A percentile compares a stretch with the other conserved stretches of the same genome.
Conservation (phyloP, 2,797 vertebrate genomes). For the Enteromius treurensis region DNA sequence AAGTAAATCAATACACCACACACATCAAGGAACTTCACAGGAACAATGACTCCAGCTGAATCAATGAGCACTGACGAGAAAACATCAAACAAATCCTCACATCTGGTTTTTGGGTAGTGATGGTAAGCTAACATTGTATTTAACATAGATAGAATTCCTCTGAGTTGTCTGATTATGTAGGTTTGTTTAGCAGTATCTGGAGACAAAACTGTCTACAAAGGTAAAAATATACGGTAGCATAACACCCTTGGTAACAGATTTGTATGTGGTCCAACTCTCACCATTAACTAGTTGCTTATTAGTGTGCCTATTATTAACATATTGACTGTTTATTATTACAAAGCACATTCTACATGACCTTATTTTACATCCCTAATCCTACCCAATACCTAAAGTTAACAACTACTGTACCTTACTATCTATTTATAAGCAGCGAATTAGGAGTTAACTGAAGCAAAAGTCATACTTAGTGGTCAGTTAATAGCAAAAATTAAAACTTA, state of each 20-base stretch:
- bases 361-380: background rate
- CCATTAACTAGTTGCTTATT: background rate
- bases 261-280: background rate
- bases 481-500: background rate
- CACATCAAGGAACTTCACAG: background rate
- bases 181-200: background rate
- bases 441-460: background rate
- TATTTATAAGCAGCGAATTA: background rate
- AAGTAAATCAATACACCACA: conserved; percentile 29
- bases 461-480: background rate
- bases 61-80: conserved; percentile 23
- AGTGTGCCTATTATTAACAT: background rate
- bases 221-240: conserved; percentile 22
- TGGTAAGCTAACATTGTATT: background rate
- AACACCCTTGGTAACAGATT: background rate
- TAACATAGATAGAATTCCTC: conserved; percentile 21
- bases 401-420: background rate
- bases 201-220: conserved; percentile 1
- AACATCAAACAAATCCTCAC: conserved; percentile 18
- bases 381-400: background rate
- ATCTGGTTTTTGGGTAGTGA: conserved; percentile 19
- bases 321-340: background rate
- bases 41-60: conserved; percentile 14
- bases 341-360: background rate
- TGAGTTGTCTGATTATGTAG: background rate